These are phyloP conservation scores for Sebastes hubbsi DNA, from an alignment of 2,797 vertebrate genomes.

Conservation along the genomic window DNA sequence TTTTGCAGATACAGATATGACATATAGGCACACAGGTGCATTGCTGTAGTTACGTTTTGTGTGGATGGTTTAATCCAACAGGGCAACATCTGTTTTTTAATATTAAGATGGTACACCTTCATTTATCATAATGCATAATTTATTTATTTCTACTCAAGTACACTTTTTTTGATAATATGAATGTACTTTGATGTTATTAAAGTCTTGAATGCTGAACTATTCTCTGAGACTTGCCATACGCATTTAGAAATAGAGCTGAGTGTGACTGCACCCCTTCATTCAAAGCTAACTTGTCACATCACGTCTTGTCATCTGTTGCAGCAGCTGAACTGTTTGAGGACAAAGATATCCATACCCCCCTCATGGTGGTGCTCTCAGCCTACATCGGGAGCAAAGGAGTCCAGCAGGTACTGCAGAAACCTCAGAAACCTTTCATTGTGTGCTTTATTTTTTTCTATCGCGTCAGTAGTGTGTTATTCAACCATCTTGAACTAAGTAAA, in stretches of 20 bases:
- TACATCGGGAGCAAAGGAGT: constrained; percentile 83
- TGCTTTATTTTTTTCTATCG: background rate
- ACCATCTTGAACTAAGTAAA: background rate
- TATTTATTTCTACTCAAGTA: background rate
- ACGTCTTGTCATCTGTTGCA: constrained; percentile 49
- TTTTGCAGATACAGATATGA: background rate
- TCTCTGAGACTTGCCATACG: background rate
- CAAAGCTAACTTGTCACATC: background rate
- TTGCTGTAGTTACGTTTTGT: background rate
- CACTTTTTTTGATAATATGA: background rate
- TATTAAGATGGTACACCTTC: background rate
- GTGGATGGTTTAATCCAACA: background rate
- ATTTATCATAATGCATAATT: background rate
- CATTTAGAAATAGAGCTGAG: background rate
- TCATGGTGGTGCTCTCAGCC: constrained; percentile 87
- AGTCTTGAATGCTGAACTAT: background rate
- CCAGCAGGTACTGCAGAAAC: constrained; percentile 87
- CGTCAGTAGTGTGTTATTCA: background rate
- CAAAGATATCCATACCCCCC: constrained; percentile 86
- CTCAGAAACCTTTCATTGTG: background rate
- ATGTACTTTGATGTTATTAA: background rate
- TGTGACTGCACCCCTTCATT: background rate
- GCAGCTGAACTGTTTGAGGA: constrained; percentile 87
- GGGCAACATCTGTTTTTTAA: background rate
- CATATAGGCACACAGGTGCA: too few species aligned